phyloP scores from a whole-genome alignment of 2,888 invertebrate species.

The Eristalis arbustorum region DNA sequence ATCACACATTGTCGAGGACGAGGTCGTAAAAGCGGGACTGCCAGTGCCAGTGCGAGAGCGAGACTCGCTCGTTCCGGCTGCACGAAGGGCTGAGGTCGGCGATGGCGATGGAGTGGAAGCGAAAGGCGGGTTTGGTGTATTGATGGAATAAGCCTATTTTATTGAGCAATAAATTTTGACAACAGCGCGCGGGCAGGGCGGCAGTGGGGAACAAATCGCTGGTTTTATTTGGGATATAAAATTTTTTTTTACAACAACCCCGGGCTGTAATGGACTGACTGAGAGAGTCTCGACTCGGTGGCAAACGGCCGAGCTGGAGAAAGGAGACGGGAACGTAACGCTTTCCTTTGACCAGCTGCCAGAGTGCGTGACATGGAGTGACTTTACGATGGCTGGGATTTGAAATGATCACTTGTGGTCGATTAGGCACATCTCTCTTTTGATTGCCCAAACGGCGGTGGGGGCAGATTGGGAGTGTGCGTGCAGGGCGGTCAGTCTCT shows the following conservation, averaged over 20 bases:
- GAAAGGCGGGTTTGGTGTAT: slow-evolving; percentile 15
- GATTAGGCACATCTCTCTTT: slow-evolving; percentile 27
- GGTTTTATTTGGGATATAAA: slow-evolving; percentile 66
- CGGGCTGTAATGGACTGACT: slow-evolving; percentile 28
- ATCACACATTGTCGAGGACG: slow-evolving; percentile 64
- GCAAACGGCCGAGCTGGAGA: background rate
- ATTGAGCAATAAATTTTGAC: slow-evolving; percentile 65
- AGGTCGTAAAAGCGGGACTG: slow-evolving; percentile 56
- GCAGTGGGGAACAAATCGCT: slow-evolving; percentile 57
- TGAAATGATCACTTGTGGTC: slow-evolving; percentile 29
- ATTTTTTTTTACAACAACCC: slow-evolving; percentile 47
- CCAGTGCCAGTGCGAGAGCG: background rate
- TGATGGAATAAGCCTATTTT: slow-evolving; percentile 69
- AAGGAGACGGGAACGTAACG: background rate
- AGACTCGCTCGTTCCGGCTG: no score
- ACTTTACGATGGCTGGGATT: slow-evolving; percentile 42
- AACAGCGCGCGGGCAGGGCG: slow-evolving; percentile 13
- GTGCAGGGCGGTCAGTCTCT: background rate
- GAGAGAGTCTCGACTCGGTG: background rate
- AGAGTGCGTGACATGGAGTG: slow-evolving; percentile 42
- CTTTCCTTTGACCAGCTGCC: slow-evolving; percentile 48
- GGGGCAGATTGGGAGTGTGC: background rate
- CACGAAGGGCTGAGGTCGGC: background rate
- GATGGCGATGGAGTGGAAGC: background rate
- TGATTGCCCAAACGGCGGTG: background rate